These are phyloP conservation scores for Aporophyla nigra DNA, from an alignment of 2,888 invertebrate species.

Conservation along the genomic window DNA sequence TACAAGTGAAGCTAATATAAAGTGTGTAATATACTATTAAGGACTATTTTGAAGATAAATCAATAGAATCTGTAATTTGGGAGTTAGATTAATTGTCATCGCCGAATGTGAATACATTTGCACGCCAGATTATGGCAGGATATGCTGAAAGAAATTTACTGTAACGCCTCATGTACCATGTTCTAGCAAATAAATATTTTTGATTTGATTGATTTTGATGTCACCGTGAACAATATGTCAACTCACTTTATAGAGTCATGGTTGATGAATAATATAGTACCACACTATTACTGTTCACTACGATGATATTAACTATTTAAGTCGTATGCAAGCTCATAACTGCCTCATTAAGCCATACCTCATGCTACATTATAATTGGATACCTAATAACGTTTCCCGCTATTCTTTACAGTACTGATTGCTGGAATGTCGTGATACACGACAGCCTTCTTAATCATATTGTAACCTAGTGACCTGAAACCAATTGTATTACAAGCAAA, in stretches of 20 bases:
- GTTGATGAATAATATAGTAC: slow-evolving; percentile 20
- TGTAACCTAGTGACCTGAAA: slow-evolving; percentile 28
- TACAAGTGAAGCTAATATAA: too few species aligned
- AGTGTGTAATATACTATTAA: too few species aligned
- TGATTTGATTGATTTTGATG: too few species aligned
- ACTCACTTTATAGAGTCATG: background rate
- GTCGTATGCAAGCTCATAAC: slow-evolving; percentile 18
- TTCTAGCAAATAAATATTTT: too few species aligned
- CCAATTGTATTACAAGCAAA: slow-evolving; percentile 13
- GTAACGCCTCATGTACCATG: too few species aligned
- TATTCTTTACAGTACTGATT: slow-evolving; percentile 42
- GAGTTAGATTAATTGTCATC: too few species aligned
- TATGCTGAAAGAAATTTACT: too few species aligned
- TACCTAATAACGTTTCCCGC: slow-evolving; percentile 34
- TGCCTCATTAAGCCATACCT: slow-evolving; percentile 32
- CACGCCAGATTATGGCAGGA: too few species aligned
- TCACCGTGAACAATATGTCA: background rate
- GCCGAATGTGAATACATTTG: too few species aligned
- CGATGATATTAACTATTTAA: slow-evolving; percentile 26
- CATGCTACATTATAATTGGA: slow-evolving; percentile 35
- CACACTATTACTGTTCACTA: slow-evolving; percentile 12
- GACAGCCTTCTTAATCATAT: slow-evolving; percentile 34
- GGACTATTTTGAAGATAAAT: too few species aligned
- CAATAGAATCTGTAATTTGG: too few species aligned
- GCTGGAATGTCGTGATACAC: slow-evolving; percentile 35